phyloP scores from a whole-genome alignment of 2,113 vertebrate species.

The Oryzias celebensis region DNA sequence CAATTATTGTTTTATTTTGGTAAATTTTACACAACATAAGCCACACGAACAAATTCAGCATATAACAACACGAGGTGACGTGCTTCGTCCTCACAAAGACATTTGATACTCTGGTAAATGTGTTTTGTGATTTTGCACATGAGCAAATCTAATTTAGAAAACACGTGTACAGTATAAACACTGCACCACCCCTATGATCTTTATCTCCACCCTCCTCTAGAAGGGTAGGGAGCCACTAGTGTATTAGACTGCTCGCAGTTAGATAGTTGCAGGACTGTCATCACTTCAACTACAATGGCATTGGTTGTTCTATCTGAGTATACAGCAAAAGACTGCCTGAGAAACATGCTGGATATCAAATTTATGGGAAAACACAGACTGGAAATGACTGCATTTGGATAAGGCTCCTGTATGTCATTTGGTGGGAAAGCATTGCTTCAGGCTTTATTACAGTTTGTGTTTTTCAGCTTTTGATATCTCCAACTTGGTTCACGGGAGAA shows the following conservation, averaged over 20 bases:
- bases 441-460: slow-evolving; percentile 54
- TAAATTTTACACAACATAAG: too few species aligned
- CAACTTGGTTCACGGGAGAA: slow-evolving; percentile 50
- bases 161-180: too few species aligned
- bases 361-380: slow-evolving; percentile 61
- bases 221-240: neutral
- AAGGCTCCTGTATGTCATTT: slow-evolving; percentile 49
- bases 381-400: slow-evolving; percentile 62
- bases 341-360: slow-evolving; percentile 51
- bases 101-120: too few species aligned
- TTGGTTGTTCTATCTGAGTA: slow-evolving; percentile 29
- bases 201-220: too few species aligned
- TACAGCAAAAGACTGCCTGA: slow-evolving; percentile 22
- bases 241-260: slow-evolving; percentile 3
- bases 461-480: slow-evolving; percentile 53
- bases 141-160: too few species aligned
- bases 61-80: too few species aligned
- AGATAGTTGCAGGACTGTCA: slow-evolving; percentile 21
- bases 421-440: slow-evolving; percentile 42
- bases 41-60: too few species aligned
- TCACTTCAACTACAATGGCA: slow-evolving; percentile 26
- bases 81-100: too few species aligned
- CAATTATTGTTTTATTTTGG: too few species aligned
- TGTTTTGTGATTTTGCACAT: too few species aligned
- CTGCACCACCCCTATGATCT: too few species aligned